phyloP scores from a whole-genome alignment of 2,888 invertebrate species.

The Gastrophysa polygoni region DNA sequence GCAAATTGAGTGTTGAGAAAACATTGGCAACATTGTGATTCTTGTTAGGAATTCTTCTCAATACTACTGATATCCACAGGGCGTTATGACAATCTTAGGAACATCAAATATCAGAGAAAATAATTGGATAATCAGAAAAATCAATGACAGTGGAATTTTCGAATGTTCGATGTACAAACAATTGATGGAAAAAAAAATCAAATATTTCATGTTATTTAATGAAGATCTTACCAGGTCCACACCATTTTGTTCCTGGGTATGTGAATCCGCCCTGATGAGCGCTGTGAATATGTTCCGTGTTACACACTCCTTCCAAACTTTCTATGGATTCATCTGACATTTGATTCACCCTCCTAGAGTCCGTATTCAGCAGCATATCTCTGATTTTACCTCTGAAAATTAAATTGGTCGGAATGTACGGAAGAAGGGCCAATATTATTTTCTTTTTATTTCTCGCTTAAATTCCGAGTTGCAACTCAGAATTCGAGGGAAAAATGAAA shows the following conservation, averaged over 20 bases:
- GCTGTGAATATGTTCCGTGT: slow-evolving; percentile 43
- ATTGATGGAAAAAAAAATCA: neutral
- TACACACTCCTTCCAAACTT: slow-evolving; percentile 65
- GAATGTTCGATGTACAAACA: too few species aligned
- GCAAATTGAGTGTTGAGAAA: too few species aligned
- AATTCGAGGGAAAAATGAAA: neutral
- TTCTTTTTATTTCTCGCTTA: neutral
- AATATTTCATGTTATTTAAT: neutral
- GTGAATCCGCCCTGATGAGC: slow-evolving; percentile 61
- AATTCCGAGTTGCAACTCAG: neutral
- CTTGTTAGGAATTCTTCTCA: too few species aligned
- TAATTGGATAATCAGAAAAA: too few species aligned
- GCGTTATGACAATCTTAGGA: too few species aligned
- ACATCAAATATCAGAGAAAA: too few species aligned
- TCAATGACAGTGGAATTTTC: too few species aligned
- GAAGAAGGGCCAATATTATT: neutral
- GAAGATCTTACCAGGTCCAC: slow-evolving; percentile 68
- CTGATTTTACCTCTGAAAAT: slow-evolving; percentile 63
- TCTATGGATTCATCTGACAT: slow-evolving; percentile 66
- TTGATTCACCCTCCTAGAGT: slow-evolving; percentile 63
- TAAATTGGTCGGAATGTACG: too few species aligned
- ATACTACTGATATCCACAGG: too few species aligned
- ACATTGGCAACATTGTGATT: too few species aligned
- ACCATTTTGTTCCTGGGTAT: slow-evolving; percentile 79
- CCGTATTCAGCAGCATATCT: slow-evolving; percentile 64